Conservation (phyloP, 2,888 invertebrate species). For the Bellardia pandia region DNA sequence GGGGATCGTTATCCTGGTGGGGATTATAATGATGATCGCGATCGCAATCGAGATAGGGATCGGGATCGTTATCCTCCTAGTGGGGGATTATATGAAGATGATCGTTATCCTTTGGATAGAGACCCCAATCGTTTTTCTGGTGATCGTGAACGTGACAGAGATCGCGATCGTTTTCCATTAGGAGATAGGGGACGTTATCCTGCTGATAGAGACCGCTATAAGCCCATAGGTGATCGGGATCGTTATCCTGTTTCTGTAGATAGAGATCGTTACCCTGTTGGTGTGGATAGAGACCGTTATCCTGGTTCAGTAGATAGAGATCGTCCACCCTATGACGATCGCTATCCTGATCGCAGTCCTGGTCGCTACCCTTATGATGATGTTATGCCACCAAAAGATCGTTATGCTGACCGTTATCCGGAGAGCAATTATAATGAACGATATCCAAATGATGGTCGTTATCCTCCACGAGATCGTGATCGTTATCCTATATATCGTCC, state of each 20-base stretch:
- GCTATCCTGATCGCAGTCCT: constrained; percentile 72
- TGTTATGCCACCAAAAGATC: constrained; percentile 75
- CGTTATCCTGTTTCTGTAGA: constrained; percentile 77
- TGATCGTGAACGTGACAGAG: constrained; percentile 76
- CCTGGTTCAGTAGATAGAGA: constrained; percentile 72
- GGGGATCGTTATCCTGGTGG: constrained; percentile 75
- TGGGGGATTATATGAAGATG: constrained; percentile 61
- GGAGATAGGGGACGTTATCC: constrained; percentile 78
- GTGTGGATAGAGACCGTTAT: constrained; percentile 73
- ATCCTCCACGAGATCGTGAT: constrained; percentile 77
- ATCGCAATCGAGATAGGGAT: constrained; percentile 76
- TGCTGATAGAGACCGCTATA: constrained; percentile 75
- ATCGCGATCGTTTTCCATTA: constrained; percentile 75
- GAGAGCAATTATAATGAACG: constrained; percentile 75
- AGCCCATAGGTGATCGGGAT: constrained; percentile 74
- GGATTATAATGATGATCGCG: constrained; percentile 71
- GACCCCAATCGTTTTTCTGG: constrained; percentile 78
- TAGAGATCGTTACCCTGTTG: constrained; percentile 75
- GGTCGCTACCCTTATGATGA: constrained; percentile 76
- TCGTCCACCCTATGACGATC: constrained; percentile 70
- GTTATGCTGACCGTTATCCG: constrained; percentile 76
- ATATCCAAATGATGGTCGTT: constrained; percentile 75
- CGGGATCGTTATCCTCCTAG: constrained; percentile 75
- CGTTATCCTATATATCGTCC: constrained; percentile 79
- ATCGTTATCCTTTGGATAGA: constrained; percentile 74